Base-by-base conservation (phyloP, 2,797 vertebrate species). In the Anisognathus igniventris region DNA sequence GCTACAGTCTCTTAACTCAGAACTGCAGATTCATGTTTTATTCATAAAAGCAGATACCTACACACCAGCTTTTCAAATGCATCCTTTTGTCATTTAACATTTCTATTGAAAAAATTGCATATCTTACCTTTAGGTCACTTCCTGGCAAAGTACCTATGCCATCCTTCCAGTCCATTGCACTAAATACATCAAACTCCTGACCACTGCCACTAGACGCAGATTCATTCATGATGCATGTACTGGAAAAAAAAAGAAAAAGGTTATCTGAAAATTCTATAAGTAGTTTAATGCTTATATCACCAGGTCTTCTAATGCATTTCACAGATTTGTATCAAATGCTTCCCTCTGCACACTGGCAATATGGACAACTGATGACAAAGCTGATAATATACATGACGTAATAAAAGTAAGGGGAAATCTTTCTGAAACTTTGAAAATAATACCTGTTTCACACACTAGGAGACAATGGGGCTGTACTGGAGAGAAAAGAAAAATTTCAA, bases 101-200 rank as follows among this genome's bases (percentile, higher is more conserved):
- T 91, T 86, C 76, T 76, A 83, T 44, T 74, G 33, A 67, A 88
- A 64, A 86, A 74, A 78, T 40, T 48, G 44, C 3, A 0, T 57
- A 72, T 67, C 91, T 95, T 97, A 98, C 98, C 98, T 98, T 98
- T 70, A 98, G 97, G 95, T 98, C 98, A 95, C 98, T 98, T 95
- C 98, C 98, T 51, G 98, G 98, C 70, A 98, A 96, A 30, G 98
- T 98, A 78, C 98, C 98, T 93, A 98, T 98, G 84, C 98, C 98
- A 89, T 98, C 98, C 84, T 98, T 98, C 98, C 98, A 98, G 94
- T 98, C 98, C 98, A 98, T 98, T 86, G 98, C 98, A 95, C 98
- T 98, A 76, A 98, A 98, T 23, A 98, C 98, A 93, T 98, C 98
- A 94, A 98, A 98, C 78, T 98, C 98, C 95, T 98, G 98, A 71